Percentiles rank a stretch among this genome's conserved stretches.
Evolutionary conservation across 2,797 vertebrate species (phyloP).

Genomic region (Tokudaia muenninki): DNA sequence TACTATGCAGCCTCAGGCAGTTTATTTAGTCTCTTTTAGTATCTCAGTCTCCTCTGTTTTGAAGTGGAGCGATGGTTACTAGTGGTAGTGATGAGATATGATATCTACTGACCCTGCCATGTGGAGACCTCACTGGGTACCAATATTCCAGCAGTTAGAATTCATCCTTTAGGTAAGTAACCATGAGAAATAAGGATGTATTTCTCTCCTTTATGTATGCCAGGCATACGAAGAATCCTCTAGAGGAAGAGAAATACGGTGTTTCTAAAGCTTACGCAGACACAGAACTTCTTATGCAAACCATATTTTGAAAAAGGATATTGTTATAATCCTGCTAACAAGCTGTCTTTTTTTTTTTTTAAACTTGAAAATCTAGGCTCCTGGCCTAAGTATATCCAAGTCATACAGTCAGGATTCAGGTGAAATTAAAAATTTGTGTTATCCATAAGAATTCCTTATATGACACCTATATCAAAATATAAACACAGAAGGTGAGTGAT

Average conservation of each 20-base stretch:
- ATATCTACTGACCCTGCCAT: neutral
- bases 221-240: neutral
- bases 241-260: neutral
- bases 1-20: neutral
- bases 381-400: neutral
- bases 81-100: neutral
- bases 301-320: conserved; percentile 36
- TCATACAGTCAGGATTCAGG: neutral
- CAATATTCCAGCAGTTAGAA: neutral
- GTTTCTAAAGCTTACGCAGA: neutral
- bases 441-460: conserved; percentile 3
- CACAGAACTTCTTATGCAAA: neutral
- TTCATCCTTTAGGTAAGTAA: conserved; percentile 8
- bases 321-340: conserved; percentile 4
- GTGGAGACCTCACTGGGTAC: neutral
- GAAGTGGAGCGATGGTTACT: neutral
- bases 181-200: neutral
- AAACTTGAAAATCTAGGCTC: conserved; percentile 12
- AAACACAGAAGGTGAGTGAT: neutral
- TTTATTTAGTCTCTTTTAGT: neutral
- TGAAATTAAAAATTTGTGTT: neutral
- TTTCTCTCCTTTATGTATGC: neutral
- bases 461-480: neutral
- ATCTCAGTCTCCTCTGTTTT: conserved; percentile 3
- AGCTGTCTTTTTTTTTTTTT: conserved; percentile 30